Evolutionary conservation across 2,797 vertebrate species (phyloP), one percentile per base, ranked within the genome.

Genomic region (Rhabdophis nuchalis): DNA sequence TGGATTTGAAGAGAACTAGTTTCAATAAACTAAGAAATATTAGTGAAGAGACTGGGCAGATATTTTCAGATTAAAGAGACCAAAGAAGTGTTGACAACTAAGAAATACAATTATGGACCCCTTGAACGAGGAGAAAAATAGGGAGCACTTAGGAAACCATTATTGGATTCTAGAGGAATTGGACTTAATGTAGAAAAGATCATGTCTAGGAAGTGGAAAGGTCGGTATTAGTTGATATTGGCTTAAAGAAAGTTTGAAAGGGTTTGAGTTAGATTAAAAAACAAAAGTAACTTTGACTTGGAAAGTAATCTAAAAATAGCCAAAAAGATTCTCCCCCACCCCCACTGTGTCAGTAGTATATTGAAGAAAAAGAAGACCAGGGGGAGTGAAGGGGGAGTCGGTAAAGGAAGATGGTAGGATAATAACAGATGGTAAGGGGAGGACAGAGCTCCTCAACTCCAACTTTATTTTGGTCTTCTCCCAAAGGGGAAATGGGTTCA

Each of bases 311-410:
- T 82, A 82, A 46, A 46, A 46, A 82, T 82, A 82, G 10, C 36
- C 36, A 41, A 82, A 82, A 82, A 4, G 10, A 10, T 0, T 11
- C 41, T 23, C 4, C 1, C 0, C 27, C 4, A 0, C 0, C 10
- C 60, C 10, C 10, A 82, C 36, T 82, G 9, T 46, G 4, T 46
- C 72, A 46, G 20, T 46, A 46, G 7, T 82, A 46, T 25, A 82
- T 25, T 82, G 20, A 46, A 12, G 36, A 46, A 77, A 77, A 77
- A 82, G 20, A 82, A 46, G 10, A 25, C 9, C 20, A 46, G 20
- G 4, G 4, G 5, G 18, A 1, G 10, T 82, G 72, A 36, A 46
- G 20, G 36, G 72, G 16, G 7, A 36, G 2, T 72, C 68, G 36
- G 0, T 32, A 36, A 72, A 7, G 68, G 68, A 36, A 72, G 68